Evolutionary conservation across 2,888 invertebrate species (phyloP).

Genomic region (Temnothorax rugatulus): DNA sequence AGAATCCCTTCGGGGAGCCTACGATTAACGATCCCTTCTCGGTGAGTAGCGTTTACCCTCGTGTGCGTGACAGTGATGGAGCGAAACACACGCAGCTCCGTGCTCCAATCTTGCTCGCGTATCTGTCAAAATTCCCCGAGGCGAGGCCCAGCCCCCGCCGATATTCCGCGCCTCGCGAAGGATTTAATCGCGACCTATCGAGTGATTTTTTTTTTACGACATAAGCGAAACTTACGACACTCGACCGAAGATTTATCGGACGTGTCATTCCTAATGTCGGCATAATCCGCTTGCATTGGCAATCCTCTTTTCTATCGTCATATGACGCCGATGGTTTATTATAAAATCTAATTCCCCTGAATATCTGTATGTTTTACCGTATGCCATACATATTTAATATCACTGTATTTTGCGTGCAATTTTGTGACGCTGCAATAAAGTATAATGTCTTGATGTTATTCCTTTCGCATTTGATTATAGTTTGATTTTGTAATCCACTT

Average conservation of each 20-base stretch:
- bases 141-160: neutral
- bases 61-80: slow-evolving; percentile 47
- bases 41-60: slow-evolving; percentile 88
- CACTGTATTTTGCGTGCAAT: neutral
- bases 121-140: slow-evolving; percentile 54
- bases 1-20: slow-evolving; percentile 99
- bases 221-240: neutral
- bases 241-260: slow-evolving; percentile 6
- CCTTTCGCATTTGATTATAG: neutral
- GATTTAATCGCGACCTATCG: neutral
- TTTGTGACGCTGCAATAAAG: neutral
- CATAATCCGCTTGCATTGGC: neutral
- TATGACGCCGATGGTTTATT: neutral
- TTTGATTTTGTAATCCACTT: neutral
- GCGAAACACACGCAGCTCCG: slow-evolving; percentile 20
- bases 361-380: neutral
- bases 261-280: slow-evolving; percentile 30
- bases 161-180: too few relatives aligned
- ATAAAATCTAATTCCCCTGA: neutral
- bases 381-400: neutral
- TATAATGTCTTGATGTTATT: neutral
- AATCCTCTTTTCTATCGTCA: neutral
- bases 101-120: slow-evolving; percentile 62
- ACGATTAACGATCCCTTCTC: slow-evolving; percentile 96
- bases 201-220: neutral